Base-by-base conservation (phyloP, 2,113 vertebrate species). In the Morone saxatilis region DNA sequence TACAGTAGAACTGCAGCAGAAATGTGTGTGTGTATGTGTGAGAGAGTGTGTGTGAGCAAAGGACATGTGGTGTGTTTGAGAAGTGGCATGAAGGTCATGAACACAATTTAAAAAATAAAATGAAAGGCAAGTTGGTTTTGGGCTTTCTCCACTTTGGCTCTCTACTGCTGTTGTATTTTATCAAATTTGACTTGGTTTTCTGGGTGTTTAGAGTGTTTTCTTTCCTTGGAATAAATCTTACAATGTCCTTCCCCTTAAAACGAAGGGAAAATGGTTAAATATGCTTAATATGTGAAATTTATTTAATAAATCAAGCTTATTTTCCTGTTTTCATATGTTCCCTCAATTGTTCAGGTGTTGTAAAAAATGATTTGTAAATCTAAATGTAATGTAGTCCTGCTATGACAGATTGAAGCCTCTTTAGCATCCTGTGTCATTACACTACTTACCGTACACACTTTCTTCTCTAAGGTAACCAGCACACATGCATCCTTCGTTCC, bases 381-480 rank as follows among this genome's bases (percentile, higher is more conserved):
- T 31, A 31, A 31, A 47, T 68, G 36, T 20, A 25, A 4, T 57
- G 17, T 8, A 16, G 9, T 67, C n/a, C 17, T 14, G 20, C 40
- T 54, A 20, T 13, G 9, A 40, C 47, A 56, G 20, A 48, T 71
- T 3, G 69, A 38, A 69, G 13, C 53, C 1, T 48, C 57, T 62
- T 22, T 4, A 5, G 36, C 43, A 57, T 71, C 57, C n/a, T 45
- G 17, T 74, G 47, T 77, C 56, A 51, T 47, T 36, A 22, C 47
- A 31, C 20, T 36, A 40, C 19, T 57, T 51, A 45, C 6, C 9
- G 6, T 54, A 71, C 25, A 45, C 50, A 36, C 36, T 47, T 85
- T 56, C 54, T 68, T 85, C 71, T 78, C 72, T 48, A 71, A 78
- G 82, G 88, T 84, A 71, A 87, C 77, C 57, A 22, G 63, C 56